Base-by-base conservation (phyloP, 2,888 invertebrate genomes). In the Cephonodes hylas region DNA sequence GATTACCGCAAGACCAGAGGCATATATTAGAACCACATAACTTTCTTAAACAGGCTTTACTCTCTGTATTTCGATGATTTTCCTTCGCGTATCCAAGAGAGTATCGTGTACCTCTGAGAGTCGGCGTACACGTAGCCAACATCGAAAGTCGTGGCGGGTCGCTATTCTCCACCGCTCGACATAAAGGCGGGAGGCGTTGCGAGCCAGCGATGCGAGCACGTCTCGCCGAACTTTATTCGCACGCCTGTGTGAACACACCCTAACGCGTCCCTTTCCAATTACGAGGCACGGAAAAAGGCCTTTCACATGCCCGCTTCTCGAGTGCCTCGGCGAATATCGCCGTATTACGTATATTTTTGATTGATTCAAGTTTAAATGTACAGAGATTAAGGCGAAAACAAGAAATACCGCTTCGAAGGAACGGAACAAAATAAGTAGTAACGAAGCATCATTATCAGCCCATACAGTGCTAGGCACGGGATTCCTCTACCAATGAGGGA, bases 251-350 rank as follows among this genome's bases (percentile, higher is more conserved):
- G 58, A 59, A 59, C 58, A 44, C 58, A 44, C 58, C 58, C 58
- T 59, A 44, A 59, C 58, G 58, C 58, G 42, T 42, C 44, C 58
- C 27, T 59, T 59, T 59, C 53, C 53, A 59, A 59, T 59, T 59
- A 44, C 42, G 42, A 18, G 18, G 15, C 8, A 44, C 42, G 27
- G 25, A 27, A 59, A 58, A 42, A 59, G 53, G 53, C 27, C 31
- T 53, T 53, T 31, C 53, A 53, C 53, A 31, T 53, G 53, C 27
- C 31, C 53, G 31, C 8, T 53, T 31, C 31, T 46, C 6, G 22
- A 59, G 42, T 59, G 44, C 42, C 42, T 59, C 18, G 18, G 25
- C n/a, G n/a, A 38, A 23, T 38, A 42, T 20, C 42, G 22, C 58
- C 44, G 20, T 25, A 23, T 23, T 48, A 23, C 53, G 18, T 53